Conservation (phyloP, 2,888 invertebrate genomes). For the Zelleria hepariella region DNA sequence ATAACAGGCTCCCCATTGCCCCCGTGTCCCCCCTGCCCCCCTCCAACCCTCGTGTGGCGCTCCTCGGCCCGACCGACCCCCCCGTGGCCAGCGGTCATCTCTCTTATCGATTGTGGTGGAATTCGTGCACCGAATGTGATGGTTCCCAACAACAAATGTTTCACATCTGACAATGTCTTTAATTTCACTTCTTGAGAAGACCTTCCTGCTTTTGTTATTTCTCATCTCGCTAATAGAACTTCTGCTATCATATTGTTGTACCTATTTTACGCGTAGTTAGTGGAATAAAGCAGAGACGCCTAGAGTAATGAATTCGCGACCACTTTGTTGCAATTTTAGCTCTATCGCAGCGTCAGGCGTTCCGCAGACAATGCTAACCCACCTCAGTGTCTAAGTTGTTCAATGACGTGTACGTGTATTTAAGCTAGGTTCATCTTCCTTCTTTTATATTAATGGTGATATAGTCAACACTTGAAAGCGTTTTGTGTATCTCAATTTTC, state of each 20-base stretch:
- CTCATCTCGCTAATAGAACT: too few species aligned
- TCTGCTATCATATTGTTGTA: too few species aligned
- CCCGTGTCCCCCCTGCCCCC: constrained; percentile 24
- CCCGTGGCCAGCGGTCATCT: constrained; percentile 70
- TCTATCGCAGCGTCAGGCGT: not conserved
- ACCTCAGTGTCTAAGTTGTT: constrained; percentile 15
- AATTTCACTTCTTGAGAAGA: not conserved
- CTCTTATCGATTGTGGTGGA: constrained; percentile 73
- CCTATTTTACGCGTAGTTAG: not conserved
- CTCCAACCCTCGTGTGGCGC: constrained; percentile 48
- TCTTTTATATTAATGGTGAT: too few species aligned
- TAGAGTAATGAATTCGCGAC: not conserved
- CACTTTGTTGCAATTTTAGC: not conserved
- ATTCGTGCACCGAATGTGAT: constrained; percentile 71
- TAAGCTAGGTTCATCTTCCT: too few species aligned
- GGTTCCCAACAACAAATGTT: constrained; percentile 56
- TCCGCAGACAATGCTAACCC: not conserved
- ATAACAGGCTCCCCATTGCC: constrained; percentile 67
- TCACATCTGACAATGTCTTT: constrained; percentile 20
- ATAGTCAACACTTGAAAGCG: too few species aligned
- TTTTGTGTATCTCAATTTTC: too few species aligned
- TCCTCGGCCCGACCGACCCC: constrained; percentile 14
- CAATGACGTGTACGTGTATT: constrained; percentile 10
- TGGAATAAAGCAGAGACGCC: not conserved
- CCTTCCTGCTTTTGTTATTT: too few species aligned